Evolutionary conservation across 2,888 invertebrate species (phyloP).

Genomic region (Erpobdella octoculata): DNA sequence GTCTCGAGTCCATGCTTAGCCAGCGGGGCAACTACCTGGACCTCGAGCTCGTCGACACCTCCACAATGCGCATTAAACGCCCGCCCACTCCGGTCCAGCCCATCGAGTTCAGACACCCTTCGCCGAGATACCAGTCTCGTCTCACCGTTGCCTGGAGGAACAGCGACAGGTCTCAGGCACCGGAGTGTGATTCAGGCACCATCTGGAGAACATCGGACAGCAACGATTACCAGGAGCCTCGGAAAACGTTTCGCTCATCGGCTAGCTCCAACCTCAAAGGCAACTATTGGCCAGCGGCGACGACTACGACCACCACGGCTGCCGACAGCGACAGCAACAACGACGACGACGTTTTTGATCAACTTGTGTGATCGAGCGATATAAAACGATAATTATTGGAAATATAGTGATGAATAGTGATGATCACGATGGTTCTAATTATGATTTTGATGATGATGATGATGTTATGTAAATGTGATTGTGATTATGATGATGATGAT

Average conservation of each 20-base stretch:
- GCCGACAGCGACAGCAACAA: not conserved
- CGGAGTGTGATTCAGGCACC: not conserved
- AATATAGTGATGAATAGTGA: too few species aligned
- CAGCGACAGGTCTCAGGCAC: not conserved
- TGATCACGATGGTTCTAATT: too few species aligned
- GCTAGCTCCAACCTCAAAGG: not conserved
- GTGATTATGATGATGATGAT: too few species aligned
- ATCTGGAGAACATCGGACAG: constrained; percentile 13
- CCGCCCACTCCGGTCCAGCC: constrained; percentile 13
- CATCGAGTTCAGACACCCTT: constrained; percentile 6
- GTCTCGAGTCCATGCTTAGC: constrained; percentile 44
- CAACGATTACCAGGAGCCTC: constrained; percentile 14
- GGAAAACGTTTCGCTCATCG: not conserved
- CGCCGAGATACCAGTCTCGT: not conserved
- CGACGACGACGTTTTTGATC: constrained; percentile 1
- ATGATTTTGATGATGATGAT: too few species aligned
- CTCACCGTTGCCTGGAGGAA: not conserved
- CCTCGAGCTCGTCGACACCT: constrained; percentile 45
- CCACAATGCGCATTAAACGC: not conserved
- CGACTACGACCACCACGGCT: not conserved
- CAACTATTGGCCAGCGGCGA: not conserved
- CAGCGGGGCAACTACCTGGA: constrained; percentile 47
- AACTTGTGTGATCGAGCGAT: not conserved
- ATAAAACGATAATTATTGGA: too few species aligned
- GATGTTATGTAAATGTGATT: too few species aligned